Evolutionary conservation across 2,797 vertebrate genomes (phyloP), one percentile per base, ranked within the genome.

Genomic region (Microhierax caerulescens): DNA sequence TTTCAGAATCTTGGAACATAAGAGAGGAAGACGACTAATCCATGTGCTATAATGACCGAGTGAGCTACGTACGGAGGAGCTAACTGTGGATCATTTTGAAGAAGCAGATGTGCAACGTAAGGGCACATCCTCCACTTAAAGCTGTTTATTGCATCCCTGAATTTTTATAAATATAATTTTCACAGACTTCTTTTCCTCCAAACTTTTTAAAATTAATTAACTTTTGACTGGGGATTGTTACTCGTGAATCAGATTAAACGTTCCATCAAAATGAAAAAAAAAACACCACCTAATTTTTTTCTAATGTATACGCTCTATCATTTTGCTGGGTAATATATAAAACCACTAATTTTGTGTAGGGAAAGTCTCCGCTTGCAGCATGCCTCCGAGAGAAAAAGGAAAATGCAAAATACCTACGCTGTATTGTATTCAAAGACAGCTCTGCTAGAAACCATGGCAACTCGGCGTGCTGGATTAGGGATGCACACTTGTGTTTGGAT

Each of bases 391-490:
- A 88, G 65, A 70, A 50, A 86, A 60, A 67, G 28, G 45, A 27
- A 81, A 85, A 87, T 68, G 68, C 53, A 74, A 74, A 95, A 85
- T 74, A 85, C 53, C 84, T 85, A 3, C 34, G 37, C 21, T 17
- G 17, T 4, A 20, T 11, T 82, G 78, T 25, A 23, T 13, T 27
- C 11, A 37, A 65, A 82, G 74, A 23, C 53, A 83, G 93, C 72
- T 85, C 96, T 76, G 79, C 39, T 21, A 23, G 92, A 92, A 97
- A 96, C 94, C 91, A 94, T 92, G 94, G 94, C 95, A 96, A 96
- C 95, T 11, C 0, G 0, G 21, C 11, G 4, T 4, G 36, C 5
- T 6, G 39, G 78, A 21, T n/a, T 14, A 11, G 63, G 76, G 90
- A 37, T 4, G 54, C 2, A 7, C 2, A 6, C 45, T 57, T 3